A percentile compares a stretch with the other conserved stretches of the same genome.
phyloP scores from a whole-genome alignment of 2,113 vertebrate genomes.

The Podarcis cretensis region DNA sequence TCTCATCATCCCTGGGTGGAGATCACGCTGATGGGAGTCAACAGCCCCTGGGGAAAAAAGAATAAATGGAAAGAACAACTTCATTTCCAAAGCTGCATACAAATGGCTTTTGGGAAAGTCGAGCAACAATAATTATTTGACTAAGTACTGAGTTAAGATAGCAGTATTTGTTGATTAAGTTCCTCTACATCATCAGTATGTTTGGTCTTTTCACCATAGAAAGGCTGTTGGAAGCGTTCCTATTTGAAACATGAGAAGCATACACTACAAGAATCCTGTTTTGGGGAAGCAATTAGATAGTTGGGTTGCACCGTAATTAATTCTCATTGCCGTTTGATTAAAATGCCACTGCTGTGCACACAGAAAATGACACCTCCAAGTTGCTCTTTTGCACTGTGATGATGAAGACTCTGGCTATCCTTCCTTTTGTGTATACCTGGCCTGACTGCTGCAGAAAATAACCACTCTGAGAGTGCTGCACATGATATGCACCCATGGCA shows the following conservation, averaged over 20 bases:
- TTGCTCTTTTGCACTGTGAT: conserved; percentile 17
- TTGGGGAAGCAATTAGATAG: not conserved
- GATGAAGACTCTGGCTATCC: conserved; percentile 2
- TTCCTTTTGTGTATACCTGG: not conserved
- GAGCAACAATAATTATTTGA: not conserved
- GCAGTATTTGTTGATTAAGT: too few relatives aligned
- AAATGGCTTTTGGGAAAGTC: not conserved
- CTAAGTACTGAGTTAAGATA: not conserved
- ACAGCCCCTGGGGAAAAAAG: not conserved
- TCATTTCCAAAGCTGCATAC: not conserved
- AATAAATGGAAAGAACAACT: not conserved
- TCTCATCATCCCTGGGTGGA: too few relatives aligned
- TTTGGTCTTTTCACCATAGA: not conserved
- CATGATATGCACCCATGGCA: not conserved
- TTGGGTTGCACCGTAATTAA: not conserved
- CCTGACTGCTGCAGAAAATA: conserved; percentile 36
- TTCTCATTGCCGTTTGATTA: not conserved
- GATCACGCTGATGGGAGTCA: too few relatives aligned
- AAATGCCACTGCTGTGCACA: not conserved
- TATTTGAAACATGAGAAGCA: not conserved
- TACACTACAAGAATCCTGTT: not conserved
- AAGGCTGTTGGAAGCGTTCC: not conserved
- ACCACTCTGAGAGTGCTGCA: conserved; percentile 12
- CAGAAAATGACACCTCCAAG: conserved; percentile 1
- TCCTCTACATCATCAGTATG: not conserved